These are phyloP conservation scores for Piscicola geometra DNA, from an alignment of 2,888 invertebrate genomes.

Conservation along the genomic window DNA sequence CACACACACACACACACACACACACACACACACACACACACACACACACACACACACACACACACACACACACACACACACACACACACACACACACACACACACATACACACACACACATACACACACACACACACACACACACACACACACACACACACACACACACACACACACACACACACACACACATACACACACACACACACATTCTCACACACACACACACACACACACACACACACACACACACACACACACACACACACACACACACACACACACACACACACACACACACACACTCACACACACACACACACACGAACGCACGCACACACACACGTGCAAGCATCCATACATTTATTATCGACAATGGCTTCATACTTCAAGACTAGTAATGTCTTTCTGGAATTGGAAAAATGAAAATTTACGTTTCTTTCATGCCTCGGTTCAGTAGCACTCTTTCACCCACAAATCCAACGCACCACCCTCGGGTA, in stretches of 20 bases:
- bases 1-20: constrained; percentile 25
- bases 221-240: constrained; percentile 19
- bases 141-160: constrained; percentile 19
- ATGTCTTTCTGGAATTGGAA: too few relatives aligned
- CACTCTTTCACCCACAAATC: too few relatives aligned
- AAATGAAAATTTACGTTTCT: too few relatives aligned
- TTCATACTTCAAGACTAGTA: too few relatives aligned
- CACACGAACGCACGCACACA: constrained; percentile 28
- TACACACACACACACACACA: constrained; percentile 15
- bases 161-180: constrained; percentile 16
- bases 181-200: constrained; percentile 13
- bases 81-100: constrained; percentile 19
- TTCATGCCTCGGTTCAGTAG: too few relatives aligned
- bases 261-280: constrained; percentile 20
- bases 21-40: constrained; percentile 25
- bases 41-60: constrained; percentile 17
- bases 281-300: constrained; percentile 25
- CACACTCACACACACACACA: constrained; percentile 27
- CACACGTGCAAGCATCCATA: constrained; percentile 16
- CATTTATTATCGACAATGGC: too few relatives aligned
- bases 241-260: constrained; percentile 19
- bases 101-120: constrained; percentile 16
- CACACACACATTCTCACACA: constrained; percentile 14
- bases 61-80: constrained; percentile 19
- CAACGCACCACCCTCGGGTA: too few relatives aligned